Evolutionary conservation across 2,888 invertebrate genomes (phyloP).

Genomic region (Apodemia zela): DNA sequence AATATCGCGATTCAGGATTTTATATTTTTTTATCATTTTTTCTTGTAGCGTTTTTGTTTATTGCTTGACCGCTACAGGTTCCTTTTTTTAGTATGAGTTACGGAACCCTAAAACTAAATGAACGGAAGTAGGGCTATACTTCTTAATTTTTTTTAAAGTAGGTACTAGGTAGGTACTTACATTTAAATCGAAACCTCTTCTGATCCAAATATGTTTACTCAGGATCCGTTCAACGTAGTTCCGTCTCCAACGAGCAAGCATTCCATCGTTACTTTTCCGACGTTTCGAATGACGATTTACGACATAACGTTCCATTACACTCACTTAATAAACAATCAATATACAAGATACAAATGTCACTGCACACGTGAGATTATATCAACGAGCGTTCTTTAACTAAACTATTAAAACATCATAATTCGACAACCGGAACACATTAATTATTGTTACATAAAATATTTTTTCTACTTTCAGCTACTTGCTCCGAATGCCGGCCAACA

Average conservation of each 20-base stretch:
- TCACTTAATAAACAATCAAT: conserved; percentile 42
- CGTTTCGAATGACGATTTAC: conserved; percentile 65
- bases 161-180: conserved; percentile 58
- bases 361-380: conserved; percentile 48
- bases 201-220: conserved; percentile 57
- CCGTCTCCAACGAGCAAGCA: conserved; percentile 59
- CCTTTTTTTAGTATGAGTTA: too few relatives aligned
- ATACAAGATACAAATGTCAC: conserved; percentile 33
- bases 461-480: conserved; percentile 17
- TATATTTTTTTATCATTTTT: too few relatives aligned
- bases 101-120: too few relatives aligned
- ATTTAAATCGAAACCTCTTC: conserved; percentile 64
- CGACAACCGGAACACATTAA: conserved; percentile 21
- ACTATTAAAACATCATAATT: conserved; percentile 21
- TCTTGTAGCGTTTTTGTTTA: too few relatives aligned
- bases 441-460: conserved; percentile 15
- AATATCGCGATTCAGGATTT: too few relatives aligned
- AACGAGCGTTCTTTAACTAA: conserved; percentile 49
- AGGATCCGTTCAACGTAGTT: conserved; percentile 57
- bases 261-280: conserved; percentile 55
- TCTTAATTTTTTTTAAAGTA: too few relatives aligned
- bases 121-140: too few relatives aligned
- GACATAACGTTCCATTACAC: conserved; percentile 62
- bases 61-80: too few relatives aligned
- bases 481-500: not conserved